Conservation (phyloP, 2,797 vertebrate genomes). For the Acomys russatus region DNA sequence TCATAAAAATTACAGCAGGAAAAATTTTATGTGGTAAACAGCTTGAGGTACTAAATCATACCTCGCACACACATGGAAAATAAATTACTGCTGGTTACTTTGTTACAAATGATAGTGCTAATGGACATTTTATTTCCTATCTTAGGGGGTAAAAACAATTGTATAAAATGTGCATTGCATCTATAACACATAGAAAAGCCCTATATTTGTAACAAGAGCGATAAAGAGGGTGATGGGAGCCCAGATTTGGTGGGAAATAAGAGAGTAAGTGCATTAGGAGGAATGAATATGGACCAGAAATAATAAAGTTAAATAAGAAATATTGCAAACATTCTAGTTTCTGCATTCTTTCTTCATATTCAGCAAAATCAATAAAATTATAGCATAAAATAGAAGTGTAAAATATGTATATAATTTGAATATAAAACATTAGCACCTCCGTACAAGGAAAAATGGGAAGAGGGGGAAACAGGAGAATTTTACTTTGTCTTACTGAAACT, state of each 20-base stretch:
- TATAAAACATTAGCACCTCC: not conserved
- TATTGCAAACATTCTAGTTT: not conserved
- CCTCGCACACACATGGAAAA: not conserved
- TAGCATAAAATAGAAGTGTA: not conserved
- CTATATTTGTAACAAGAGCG: not conserved
- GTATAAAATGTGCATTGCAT: not conserved
- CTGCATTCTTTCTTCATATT: not conserved
- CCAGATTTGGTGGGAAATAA: not conserved
- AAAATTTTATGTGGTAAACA: not conserved
- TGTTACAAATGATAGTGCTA: not conserved
- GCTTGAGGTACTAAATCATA: not conserved
- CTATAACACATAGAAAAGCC: not conserved
- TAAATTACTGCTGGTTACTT: not conserved
- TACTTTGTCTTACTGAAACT: not conserved
- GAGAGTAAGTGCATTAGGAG: not conserved
- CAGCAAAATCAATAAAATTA: not conserved
- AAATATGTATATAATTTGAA: not conserved
- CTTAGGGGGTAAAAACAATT: not conserved
- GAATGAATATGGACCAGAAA: not conserved
- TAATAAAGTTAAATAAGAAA: not conserved
- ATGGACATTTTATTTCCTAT: not conserved
- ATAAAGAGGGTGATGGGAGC: not conserved
- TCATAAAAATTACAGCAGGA: not conserved
- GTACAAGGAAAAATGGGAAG: not conserved
- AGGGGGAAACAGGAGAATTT: not conserved